Conservation (phyloP, 2,113 vertebrate species). For the Coryphaenoides rupestris region DNA sequence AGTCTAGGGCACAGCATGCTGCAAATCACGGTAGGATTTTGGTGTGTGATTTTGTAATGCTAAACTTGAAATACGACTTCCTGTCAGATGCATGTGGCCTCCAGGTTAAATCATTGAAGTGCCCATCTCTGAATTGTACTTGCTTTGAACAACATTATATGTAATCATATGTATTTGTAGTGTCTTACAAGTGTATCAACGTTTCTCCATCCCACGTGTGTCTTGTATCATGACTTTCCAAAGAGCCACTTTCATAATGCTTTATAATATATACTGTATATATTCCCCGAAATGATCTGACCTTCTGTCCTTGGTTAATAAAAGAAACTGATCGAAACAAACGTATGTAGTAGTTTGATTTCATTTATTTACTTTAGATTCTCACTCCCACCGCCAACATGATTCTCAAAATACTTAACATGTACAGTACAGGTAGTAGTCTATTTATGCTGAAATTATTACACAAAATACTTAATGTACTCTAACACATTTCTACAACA, state of each 20-base stretch:
- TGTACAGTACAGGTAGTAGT: conserved; percentile 51
- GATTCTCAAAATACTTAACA: conserved; percentile 48
- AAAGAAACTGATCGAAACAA: not conserved
- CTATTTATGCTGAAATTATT: conserved; percentile 22
- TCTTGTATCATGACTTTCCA: too few relatives aligned
- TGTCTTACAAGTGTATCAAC: conserved; percentile 12
- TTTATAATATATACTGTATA: too few relatives aligned
- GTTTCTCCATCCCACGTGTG: too few relatives aligned
- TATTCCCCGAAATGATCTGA: too few relatives aligned
- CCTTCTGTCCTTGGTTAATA: too few relatives aligned
- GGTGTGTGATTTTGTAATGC: not conserved
- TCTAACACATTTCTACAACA: conserved; percentile 18
- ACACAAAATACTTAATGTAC: conserved; percentile 34
- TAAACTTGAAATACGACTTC: not conserved
- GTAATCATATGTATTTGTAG: conserved; percentile 14
- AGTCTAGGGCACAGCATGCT: not conserved
- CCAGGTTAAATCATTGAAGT: conserved; percentile 5
- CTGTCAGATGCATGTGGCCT: conserved; percentile 2
- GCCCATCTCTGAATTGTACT: too few relatives aligned
- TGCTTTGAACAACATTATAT: not conserved
- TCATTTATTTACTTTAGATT: conserved; percentile 48
- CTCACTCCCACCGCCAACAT: conserved; percentile 39
- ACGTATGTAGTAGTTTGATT: conserved; percentile 16
- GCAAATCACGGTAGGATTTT: not conserved
- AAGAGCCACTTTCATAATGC: too few relatives aligned